Percentiles rank a stretch among this genome's conserved stretches.
Evolutionary conservation across 2,797 vertebrate species (phyloP).

Genomic region (Coendou prehensilis): DNA sequence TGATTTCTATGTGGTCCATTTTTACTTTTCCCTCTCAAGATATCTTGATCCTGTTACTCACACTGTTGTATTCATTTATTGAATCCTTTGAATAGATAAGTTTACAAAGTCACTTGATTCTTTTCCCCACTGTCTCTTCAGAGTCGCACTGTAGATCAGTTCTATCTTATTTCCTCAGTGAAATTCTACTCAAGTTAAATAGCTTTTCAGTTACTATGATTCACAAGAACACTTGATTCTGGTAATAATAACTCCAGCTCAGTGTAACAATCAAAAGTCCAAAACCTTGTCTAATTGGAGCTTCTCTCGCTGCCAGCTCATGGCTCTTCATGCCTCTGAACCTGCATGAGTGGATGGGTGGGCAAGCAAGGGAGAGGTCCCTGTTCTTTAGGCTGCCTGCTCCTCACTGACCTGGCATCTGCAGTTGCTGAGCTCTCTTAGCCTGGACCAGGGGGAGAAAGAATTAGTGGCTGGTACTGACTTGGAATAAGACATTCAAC

Average conservation of each 20-base stretch:
- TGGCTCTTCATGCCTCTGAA: background rate
- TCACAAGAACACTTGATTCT: conserved; percentile 34
- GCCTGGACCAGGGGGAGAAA: background rate
- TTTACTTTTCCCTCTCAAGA: conserved; percentile 22
- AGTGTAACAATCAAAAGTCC: background rate
- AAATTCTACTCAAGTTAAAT: conserved; percentile 46
- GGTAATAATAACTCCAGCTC: background rate
- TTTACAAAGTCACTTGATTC: background rate
- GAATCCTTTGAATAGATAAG: background rate
- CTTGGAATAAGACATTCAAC: background rate
- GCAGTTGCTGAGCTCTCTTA: background rate
- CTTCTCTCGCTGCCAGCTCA: background rate
- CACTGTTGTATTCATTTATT: background rate
- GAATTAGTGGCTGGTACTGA: background rate
- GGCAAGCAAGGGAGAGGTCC: background rate
- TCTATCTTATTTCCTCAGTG: background rate
- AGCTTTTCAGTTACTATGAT: conserved; percentile 18
- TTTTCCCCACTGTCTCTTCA: background rate
- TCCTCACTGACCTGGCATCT: background rate
- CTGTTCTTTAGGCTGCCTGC: accelerated
- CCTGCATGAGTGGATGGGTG: accelerated
- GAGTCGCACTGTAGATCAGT: background rate
- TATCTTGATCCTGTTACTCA: background rate
- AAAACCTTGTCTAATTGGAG: background rate
- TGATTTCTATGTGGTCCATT: background rate